Evolutionary conservation across 2,797 vertebrate genomes (phyloP).

Genomic region (Thaleichthys pacificus): DNA sequence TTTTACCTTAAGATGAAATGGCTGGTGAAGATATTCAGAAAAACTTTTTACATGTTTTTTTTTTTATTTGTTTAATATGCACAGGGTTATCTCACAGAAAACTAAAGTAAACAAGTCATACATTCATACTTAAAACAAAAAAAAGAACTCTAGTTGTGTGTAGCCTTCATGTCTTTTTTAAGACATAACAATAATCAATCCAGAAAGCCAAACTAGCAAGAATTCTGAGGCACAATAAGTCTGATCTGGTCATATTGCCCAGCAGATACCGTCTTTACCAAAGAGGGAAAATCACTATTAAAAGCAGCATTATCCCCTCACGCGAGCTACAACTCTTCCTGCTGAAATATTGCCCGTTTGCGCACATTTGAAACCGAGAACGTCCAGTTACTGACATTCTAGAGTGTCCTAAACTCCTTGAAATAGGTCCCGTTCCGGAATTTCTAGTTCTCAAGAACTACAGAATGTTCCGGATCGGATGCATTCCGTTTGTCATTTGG

Average conservation of each 20-base stretch:
- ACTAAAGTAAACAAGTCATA: constrained; percentile 6
- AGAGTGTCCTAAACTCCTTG: constrained; percentile 1
- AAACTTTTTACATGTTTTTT: constrained; percentile 2
- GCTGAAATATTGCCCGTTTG: constrained; percentile 45
- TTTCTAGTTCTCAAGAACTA: constrained; percentile 19
- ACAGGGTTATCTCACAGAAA: neutral
- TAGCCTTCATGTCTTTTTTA: constrained; percentile 19
- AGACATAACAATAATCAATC: constrained; percentile 30
- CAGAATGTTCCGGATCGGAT: constrained; percentile 2
- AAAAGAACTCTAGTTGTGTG: constrained; percentile 3
- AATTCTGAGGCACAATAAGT: constrained; percentile 36
- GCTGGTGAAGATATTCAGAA: neutral
- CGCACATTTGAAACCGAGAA: constrained; percentile 20
- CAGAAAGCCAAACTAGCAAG: constrained; percentile 20
- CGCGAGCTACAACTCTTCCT: constrained; percentile 18
- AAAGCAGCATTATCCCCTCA: neutral
- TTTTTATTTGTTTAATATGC: constrained; percentile 19
- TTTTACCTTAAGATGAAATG: neutral
- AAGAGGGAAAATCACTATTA: neutral
- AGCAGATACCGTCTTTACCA: constrained; percentile 17
- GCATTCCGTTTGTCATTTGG: neutral
- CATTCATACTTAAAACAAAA: constrained; percentile 4
- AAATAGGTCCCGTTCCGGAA: constrained; percentile 22
- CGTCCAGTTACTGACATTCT: neutral
- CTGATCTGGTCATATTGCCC: constrained; percentile 32